Evolutionary conservation across 2,113 vertebrate species (phyloP), one percentile per base, ranked within the genome.

Genomic region (Calyptommatus sinebrachiatus): DNA sequence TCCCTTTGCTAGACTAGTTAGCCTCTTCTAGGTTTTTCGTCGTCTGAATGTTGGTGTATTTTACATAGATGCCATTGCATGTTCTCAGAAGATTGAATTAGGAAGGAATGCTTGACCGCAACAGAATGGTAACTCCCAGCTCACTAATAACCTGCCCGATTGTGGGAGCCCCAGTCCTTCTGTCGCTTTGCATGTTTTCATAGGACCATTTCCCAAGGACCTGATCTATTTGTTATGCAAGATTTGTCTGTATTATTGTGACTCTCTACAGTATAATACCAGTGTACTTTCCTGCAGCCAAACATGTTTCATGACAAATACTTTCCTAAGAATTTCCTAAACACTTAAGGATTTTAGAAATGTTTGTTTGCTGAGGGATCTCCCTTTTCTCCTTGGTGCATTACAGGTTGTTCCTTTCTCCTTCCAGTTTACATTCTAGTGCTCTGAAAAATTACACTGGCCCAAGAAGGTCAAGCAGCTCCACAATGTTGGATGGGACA

Each of bases 401-500:
- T 57, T 79, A 12, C 62, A 76, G 62, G 26, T 11, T 41, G 14
- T 45, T n/a, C 53, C 83, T 61, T 81, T 35, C 22, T 50, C 70
- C 50, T 84, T 65, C 11, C 89, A 99, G 98, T 89, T 96, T 99
- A 71, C 98, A 99, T 71, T 96, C 97, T 70, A 97, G 96, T 1
- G 96, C 98, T 45, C 94, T 99, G 87, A 95, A 94, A 77, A 96
- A 93, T 0, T 97, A 97, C 78, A 92, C 96, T 0, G 92, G 94
- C 0, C 97, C 98, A 2, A 91, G 98, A 45, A 89, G 95, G n/a
- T 98, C 97, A 0, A 99, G 98, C 77, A 97, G 94, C 92, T 97
- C 97, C 82, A 97, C 96, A 1, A 95, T 98, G 96, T 84, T 97
- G 92, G 96, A 98, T 0, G 94, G 95, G 53, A 89, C 93, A 68